Base-by-base conservation (phyloP, 2,113 vertebrate genomes). In the Promerops cafer region DNA sequence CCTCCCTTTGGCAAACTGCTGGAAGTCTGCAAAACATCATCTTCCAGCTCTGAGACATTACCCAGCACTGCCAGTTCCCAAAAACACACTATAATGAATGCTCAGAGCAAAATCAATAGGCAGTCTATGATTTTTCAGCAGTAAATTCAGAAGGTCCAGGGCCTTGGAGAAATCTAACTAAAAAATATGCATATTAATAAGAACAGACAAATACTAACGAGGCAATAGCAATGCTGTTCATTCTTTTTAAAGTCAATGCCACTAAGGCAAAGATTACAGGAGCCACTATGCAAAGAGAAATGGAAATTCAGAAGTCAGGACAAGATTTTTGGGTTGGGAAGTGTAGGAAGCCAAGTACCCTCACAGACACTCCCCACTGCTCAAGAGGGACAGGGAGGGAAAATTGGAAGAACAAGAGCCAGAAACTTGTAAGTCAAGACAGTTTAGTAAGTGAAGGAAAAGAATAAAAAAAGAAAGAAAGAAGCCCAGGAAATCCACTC, bases 1-100 rank as follows among this genome's bases (percentile, higher is more conserved):
- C 57, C 44, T 75, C 77, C 70, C 74, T 84, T 74, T 81, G 70
- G 76, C 78, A 87, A 93, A 93, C 53, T 61, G 83, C 87, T 95
- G 95, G 70, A 79, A 95, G 66, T 19, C 94, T 72, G 85, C 75
- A 87, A 76, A 95, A 90, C 87, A 71, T 52, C 89, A 61, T 64
- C 84, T 61, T 39, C 89, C 91, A 87, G 78, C 94, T 80, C 87
- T 47, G 69, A 91, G 75, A 49, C 74, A 57, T 50, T 37, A 60
- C 23, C 87, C 94, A 83, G 82, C 44, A 10, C 64, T 39, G 70
- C 82, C 61, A 75, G 69, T 7, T 71, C 37, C 77, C n/a, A 54
- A 61, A 85, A 86, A 31, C 56, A 54, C 53, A 8, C 26, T 1
- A 0, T 21, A 70, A 65, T 35, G 72, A 70, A 31, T 27, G 56